Evolutionary conservation across 2,888 invertebrate species (phyloP).

Genomic region (Plebejus anna): DNA sequence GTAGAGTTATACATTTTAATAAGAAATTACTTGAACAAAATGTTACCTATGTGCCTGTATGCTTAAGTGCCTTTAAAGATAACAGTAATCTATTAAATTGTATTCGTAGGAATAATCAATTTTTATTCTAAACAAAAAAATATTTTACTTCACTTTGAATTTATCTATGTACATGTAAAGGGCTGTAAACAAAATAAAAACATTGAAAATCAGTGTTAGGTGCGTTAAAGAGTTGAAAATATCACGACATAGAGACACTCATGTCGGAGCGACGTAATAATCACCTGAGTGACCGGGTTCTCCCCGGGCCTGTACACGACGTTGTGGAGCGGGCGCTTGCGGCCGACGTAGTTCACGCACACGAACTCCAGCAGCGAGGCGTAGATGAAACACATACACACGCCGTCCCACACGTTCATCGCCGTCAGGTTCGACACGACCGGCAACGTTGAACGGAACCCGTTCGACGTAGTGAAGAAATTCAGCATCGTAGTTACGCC

Average conservation of each 20-base stretch:
- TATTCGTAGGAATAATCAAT: not conserved
- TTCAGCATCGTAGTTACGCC: constrained; percentile 99
- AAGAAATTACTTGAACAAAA: too few species aligned
- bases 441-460: constrained; percentile 94
- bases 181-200: constrained; percentile 28
- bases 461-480: constrained; percentile 97
- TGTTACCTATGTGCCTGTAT: not conserved
- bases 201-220: constrained; percentile 18
- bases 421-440: constrained; percentile 96
- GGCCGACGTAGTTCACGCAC: constrained; percentile 96
- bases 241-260: constrained; percentile 16
- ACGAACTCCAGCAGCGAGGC: constrained; percentile 96
- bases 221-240: constrained; percentile 30
- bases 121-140: not conserved
- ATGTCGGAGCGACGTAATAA: constrained; percentile 35
- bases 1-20: too few species aligned
- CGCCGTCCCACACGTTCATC: constrained; percentile 98
- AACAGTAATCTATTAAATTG: not conserved
- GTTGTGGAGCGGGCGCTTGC: constrained; percentile 93
- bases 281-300: constrained; percentile 94
- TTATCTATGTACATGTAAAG: not conserved
- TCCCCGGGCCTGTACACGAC: constrained; percentile 94
- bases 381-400: constrained; percentile 98
- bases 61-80: not conserved
- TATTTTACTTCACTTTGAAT: not conserved